Evolutionary conservation across 2,888 invertebrate genomes (phyloP), one percentile per base, ranked within the genome.

Genomic region (Lasioglossum zephyrum): DNA sequence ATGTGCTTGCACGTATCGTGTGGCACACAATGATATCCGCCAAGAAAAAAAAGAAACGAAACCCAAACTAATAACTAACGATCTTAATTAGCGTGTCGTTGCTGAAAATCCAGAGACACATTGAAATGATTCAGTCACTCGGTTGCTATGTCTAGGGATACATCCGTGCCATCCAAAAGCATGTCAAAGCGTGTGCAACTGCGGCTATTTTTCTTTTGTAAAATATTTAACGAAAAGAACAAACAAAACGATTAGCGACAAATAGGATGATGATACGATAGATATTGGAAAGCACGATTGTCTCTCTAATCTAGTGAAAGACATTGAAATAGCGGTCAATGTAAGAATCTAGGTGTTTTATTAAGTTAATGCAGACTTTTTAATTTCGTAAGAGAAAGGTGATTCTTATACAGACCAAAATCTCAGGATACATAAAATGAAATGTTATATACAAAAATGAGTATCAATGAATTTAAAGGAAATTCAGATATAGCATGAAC

Each of bases 341-440:
- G 82, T 87, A 91, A 87, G 89, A 91, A 90, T 89, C 81, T 90
- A 92, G 92, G 91, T 63, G 31, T 90, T 91, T 91, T 92, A 88
- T 72, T 88, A 84, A 72, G 81, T 81, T 77, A 81, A 90, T 89
- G 77, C 75, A 82, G 79, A 83, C 69, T 89, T 79, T 85, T 90
- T 63, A 63, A 76, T 79, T 86, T 83, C 83, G 77, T 39, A 81
- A 75, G 85, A 75, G 66, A 80, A 72, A 82, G 84, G 81, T 69
- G 89, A 87, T 90, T 90, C 87, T 90, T 91, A 87, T 86, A 86
- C 88, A 89, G 82, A 88, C 63, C 79, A 78, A 81, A 72, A 74
- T 80, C 75, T 79, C 79, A 57, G 79, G 76, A 78, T 83, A 63
- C 31, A 63, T 18, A 16, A 79, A 53, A 80, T 63, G 41, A 70